Base-by-base conservation (phyloP, 1,140 invertebrate species). In the Saxidomus purpurata region DNA sequence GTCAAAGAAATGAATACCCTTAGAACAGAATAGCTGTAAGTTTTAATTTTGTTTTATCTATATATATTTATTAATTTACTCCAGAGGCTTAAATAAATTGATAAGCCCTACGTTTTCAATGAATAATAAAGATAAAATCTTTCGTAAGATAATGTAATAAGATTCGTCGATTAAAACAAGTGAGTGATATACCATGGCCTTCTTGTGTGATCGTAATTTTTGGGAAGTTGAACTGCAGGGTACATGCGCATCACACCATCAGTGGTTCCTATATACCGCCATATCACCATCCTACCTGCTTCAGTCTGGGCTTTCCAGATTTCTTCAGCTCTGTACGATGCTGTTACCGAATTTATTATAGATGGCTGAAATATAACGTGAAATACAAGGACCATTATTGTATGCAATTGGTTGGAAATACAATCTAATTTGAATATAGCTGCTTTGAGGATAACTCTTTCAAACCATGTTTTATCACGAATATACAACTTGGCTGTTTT, bases 171-270 rank as follows among this genome's bases (percentile, higher is more conserved):
- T n/a, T n/a, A n/a, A n/a, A n/a, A n/a, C n/a, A n/a, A n/a, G n/a
- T n/a, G n/a, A n/a, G n/a, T n/a, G n/a, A n/a, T n/a, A 15, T 86
- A 90, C 89, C 89, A 90, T 59, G 63, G 55, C 11, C 77, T 15
- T 8, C 63, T 49, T 15, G 89, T 90, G 40, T 90, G 89, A 49
- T 90, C 89, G 69, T 90, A 90, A 76, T 87, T 87, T 61, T 90
- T 71, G 8, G 83, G 49, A n/a, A 90, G 61, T 52, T 87, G 71
- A 22, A 61, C 36, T 9, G 76, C 89, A 19, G 89, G 89, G 63
- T 59, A 90, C 6, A 90, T 13, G 19, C 89, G 71, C 63, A 90
- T 82, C 0, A 87, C 77, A 0, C 89, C 89, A 67, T 90, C 89
- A 43, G 61, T 74, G 28, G 84, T 90, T 22, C 89, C 89, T 0